These are phyloP conservation scores for Scaptomyza polygonia DNA, from an alignment of 2,888 invertebrate genomes.

Conservation along the genomic window DNA sequence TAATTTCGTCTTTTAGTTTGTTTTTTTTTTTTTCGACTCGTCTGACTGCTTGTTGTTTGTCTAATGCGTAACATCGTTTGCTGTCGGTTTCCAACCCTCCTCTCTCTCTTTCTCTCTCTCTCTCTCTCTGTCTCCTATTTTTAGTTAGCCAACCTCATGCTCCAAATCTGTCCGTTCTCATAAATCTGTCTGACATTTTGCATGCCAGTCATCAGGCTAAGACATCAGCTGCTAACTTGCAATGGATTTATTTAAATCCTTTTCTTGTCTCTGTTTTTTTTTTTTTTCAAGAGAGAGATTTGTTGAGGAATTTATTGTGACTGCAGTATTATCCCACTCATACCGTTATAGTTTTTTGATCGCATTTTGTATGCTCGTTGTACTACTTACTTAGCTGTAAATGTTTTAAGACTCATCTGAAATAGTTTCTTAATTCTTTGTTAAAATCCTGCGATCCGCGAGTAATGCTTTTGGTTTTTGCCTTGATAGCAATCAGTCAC, in stretches of 20 bases:
- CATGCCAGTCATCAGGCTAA: slow-evolving; percentile 75
- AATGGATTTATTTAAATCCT: slow-evolving; percentile 70
- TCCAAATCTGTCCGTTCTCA: slow-evolving; percentile 78
- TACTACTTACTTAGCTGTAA: slow-evolving; percentile 4
- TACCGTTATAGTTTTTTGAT: slow-evolving; percentile 34
- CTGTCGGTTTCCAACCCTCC: slow-evolving; percentile 19
- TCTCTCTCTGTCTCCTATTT: background rate
- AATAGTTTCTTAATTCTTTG: no score
- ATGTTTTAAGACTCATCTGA: background rate
- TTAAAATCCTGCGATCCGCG: no score
- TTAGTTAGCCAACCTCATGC: slow-evolving; percentile 53
- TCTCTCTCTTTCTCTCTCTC: background rate
- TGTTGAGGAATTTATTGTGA: slow-evolving; percentile 31
- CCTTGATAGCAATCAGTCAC: background rate
- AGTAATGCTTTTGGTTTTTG: background rate
- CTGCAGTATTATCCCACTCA: slow-evolving; percentile 39
- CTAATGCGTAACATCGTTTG: slow-evolving; percentile 79
- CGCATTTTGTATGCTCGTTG: slow-evolving; percentile 9
- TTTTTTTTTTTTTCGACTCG: slow-evolving; percentile 44
- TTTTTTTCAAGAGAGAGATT: slow-evolving; percentile 15
- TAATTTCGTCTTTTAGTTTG: slow-evolving; percentile 72
- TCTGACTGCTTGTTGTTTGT: slow-evolving; percentile 74
- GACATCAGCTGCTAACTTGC: slow-evolving; percentile 59
- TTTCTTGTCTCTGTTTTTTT: slow-evolving; percentile 20
- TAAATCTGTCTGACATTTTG: slow-evolving; percentile 77